These are phyloP conservation scores for Smutsia gigantea DNA, from an alignment of 2,797 vertebrate genomes.

Conservation along the genomic window DNA sequence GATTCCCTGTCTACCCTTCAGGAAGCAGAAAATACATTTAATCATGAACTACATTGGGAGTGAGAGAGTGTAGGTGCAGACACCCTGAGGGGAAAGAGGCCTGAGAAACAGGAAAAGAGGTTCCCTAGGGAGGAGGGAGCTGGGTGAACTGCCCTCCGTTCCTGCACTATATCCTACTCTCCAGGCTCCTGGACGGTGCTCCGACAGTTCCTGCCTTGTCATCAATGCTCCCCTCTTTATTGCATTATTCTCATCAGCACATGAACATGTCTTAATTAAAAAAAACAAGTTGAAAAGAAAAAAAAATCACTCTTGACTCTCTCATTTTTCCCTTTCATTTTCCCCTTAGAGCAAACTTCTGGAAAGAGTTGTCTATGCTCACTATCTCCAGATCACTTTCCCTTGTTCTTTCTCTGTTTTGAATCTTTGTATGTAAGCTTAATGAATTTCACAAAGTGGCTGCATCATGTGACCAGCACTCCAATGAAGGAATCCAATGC, in stretches of 20 bases:
- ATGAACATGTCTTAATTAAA: neutral
- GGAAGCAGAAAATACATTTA: neutral
- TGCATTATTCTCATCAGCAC: neutral
- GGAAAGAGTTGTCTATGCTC: neutral
- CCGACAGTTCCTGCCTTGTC: neutral
- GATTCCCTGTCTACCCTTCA: neutral
- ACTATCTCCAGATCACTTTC: neutral
- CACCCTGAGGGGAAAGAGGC: fast-evolving
- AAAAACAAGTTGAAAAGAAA: neutral
- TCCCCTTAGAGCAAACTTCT: neutral
- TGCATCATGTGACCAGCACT: neutral
- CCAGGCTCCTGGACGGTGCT: fast-evolving
- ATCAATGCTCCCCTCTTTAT: neutral
- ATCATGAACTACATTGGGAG: neutral
- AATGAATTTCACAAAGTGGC: neutral
- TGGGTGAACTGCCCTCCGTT: neutral
- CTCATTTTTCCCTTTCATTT: neutral
- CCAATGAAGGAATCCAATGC: fast-evolving
- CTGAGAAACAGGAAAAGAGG: neutral
- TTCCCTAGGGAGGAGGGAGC: no score
- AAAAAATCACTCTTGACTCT: neutral
- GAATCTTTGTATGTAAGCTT: neutral
- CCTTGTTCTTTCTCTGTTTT: neutral
- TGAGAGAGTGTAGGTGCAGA: neutral
- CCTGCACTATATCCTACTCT: no score